Conservation (phyloP, 2,797 vertebrate genomes). For the Phataginus tricuspis region DNA sequence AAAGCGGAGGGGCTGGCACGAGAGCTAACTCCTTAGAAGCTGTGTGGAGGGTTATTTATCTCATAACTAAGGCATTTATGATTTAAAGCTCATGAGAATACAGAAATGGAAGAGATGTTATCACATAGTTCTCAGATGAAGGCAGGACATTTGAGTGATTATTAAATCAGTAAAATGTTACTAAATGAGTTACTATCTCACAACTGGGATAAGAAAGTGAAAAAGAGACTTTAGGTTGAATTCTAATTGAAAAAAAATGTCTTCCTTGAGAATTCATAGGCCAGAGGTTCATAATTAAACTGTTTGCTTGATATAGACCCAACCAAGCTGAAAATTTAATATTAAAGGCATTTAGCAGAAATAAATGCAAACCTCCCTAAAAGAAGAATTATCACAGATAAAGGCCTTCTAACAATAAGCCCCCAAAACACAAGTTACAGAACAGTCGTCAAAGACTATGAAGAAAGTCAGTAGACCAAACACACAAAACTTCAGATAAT, state of each 20-base stretch:
- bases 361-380: background rate
- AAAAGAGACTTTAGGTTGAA: background rate
- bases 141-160: background rate
- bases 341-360: background rate
- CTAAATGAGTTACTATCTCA: background rate
- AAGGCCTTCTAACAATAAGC: background rate
- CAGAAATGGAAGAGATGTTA: background rate
- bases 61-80: background rate
- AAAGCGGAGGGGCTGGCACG: background rate
- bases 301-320: background rate
- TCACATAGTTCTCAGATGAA: background rate
- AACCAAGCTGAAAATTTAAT: background rate
- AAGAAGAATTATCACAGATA: background rate
- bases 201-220: background rate
- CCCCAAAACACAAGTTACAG: background rate
- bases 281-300: background rate
- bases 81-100: background rate
- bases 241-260: background rate
- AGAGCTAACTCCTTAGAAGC: background rate
- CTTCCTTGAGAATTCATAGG: background rate
- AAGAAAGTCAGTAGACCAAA: background rate
- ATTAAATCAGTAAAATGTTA: background rate
- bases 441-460: background rate
- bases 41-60: background rate
- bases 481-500: background rate